A percentile compares a stretch with the other conserved stretches of the same genome.
These are phyloP conservation scores for Perdix hodgsoniae DNA, from an alignment of 2,797 vertebrate species.

Conservation along the genomic window DNA sequence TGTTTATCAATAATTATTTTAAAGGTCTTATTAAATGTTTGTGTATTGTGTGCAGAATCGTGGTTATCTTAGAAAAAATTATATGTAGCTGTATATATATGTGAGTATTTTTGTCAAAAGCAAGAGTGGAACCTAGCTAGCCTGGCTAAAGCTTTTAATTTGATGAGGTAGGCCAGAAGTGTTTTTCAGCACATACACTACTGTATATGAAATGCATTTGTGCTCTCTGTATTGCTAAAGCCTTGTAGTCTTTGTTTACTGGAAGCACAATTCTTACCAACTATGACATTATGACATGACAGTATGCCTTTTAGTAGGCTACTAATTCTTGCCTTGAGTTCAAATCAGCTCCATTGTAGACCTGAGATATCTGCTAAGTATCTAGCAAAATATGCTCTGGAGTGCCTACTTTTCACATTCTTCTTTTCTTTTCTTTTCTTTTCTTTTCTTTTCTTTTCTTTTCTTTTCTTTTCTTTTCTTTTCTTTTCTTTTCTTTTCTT, in stretches of 20 bases:
- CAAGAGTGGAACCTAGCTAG: background rate
- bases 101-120: background rate
- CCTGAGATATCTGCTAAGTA: background rate
- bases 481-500: background rate
- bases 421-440: too few relatives aligned
- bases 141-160: background rate
- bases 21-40: background rate
- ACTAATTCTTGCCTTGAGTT: background rate
- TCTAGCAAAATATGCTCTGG: background rate
- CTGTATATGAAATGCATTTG: background rate
- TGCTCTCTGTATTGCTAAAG: background rate
- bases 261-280: background rate
- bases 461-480: too few relatives aligned
- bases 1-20: background rate
- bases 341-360: background rate
- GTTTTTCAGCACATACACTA: background rate
- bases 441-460: too few relatives aligned
- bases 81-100: background rate
- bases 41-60: background rate
- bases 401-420: background rate
- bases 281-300: background rate
- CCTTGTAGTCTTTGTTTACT: background rate
- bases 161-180: background rate
- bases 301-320: background rate
- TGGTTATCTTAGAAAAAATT: background rate